A percentile compares a stretch with the other conserved stretches of the same genome.
Conservation (phyloP, 1,140 invertebrate genomes). For the Laodelphax striatellus region DNA sequence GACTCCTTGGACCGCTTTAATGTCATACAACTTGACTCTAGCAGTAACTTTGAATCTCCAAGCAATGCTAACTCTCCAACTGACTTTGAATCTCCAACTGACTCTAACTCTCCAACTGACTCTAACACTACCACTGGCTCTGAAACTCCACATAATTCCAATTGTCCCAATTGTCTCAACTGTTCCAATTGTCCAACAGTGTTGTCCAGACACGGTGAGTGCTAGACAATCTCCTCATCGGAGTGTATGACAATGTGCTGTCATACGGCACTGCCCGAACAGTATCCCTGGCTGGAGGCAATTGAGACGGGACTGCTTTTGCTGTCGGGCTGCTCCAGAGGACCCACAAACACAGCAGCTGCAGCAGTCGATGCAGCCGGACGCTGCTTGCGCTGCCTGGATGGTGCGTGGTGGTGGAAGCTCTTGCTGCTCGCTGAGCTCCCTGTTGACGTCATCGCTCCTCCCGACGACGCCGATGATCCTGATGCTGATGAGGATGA, state of each 20-base stretch:
- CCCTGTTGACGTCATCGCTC: not conserved
- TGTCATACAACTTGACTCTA: no score
- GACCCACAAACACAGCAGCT: not conserved
- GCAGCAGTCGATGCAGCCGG: not conserved
- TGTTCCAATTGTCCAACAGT: no score
- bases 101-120: no score
- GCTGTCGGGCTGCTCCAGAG: not conserved
- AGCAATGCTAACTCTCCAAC: no score
- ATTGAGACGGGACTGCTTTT: not conserved
- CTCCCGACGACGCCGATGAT: constrained; percentile 3
- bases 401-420: constrained; percentile 1
- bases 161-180: no score
- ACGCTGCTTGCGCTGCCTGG: not conserved
- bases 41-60: no score
- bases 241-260: constrained; percentile 12
- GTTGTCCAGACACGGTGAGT: no score
- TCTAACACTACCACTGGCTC: no score
- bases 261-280: constrained; percentile 4
- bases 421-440: constrained; percentile 4
- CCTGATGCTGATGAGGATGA: not conserved
- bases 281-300: constrained; percentile 8
- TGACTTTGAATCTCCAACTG: no score
- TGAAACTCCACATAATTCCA: no score
- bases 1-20: no score
- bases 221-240: constrained; percentile 11